Base-by-base conservation (phyloP, 2,797 vertebrate genomes). In the Hydrolagus colliei region DNA sequence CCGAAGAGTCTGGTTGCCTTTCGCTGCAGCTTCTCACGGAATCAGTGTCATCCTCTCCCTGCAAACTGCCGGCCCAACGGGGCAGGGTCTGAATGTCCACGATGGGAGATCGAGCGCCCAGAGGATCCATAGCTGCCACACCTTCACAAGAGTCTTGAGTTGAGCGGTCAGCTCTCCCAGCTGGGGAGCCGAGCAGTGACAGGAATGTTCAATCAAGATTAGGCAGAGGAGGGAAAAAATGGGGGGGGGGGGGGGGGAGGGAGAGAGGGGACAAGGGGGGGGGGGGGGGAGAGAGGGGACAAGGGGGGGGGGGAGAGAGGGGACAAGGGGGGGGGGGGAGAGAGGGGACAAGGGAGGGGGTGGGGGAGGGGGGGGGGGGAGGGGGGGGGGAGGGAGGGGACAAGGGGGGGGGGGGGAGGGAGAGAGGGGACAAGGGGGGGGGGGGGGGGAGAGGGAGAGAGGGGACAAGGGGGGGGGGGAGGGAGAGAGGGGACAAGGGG, bases 71-170 rank as follows among this genome's bases (percentile, higher is more conserved):
- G 86, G 94, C 90, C 98, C 98, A 99, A 27, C 93, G 91, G 41
- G 92, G 91, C 9, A 99, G 92, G 59, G 91, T 93, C 86, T 97
- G 96, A 88, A 96, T 87, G 86, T 98, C 96, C 90, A 99, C 94
- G 89, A 98, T 97, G 65, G 96, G 95, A 72, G 97, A 98, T 89
- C 97, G 97, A 87, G 98, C 96, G 61, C 98, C 97, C 94, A 99
- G 93, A 79, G 97, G 97, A 95, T 99, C 97, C 97, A 99, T 99
- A 90, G 91, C 89, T 89, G 16, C 14, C 7, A 10, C 22, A 32
- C 6, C 18, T 14, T 10, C 80, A 65, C 63, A 8, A 18, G 8
- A n/a, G 27, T 75, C 86, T 88, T 86, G 85, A 86, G 63, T 73
- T 73, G 86, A 41, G 62, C 7, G 86, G 20, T 86, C 13, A 1